Base-by-base conservation (phyloP, 2,888 invertebrate genomes). In the Tiliacea aurago region DNA sequence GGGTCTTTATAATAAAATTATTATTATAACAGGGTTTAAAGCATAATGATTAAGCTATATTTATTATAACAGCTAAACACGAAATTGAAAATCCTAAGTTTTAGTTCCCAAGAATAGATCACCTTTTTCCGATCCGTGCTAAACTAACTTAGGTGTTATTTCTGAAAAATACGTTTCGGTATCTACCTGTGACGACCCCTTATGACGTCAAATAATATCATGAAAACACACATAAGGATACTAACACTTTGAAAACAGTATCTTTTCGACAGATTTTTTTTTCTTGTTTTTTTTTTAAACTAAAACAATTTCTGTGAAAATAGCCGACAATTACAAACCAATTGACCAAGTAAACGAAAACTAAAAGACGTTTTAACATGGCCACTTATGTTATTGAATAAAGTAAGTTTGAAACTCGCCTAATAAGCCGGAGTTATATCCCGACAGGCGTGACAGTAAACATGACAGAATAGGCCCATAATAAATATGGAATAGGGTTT, bases 401-500 rank as follows among this genome's bases (percentile, higher is more conserved):
- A 90, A 83, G 77, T 75, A 84, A 88, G 85, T 89, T 89, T 83
- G 80, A 87, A 89, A 88, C 85, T 89, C 84, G 78, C 85, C 86
- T 90, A 89, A 90, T 91, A 90, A 89, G 87, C 84, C 85, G 78
- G 81, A 89, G 87, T 86, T 90, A 86, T 90, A 88, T 86, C 88
- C 88, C 88, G 91, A 90, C 92, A 92, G 90, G 90, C 90, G 88
- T 92, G 92, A 94, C 94, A 94, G 94, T 94, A 94, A 95, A 95
- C 94, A 94, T 94, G 92, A 95, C 94, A 93, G 95, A 95, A 95
- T 94, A 93, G 95, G 93, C 90, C 94, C 94, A 94, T 95, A 94
- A 95, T 96, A 95, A 95, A 96, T 95, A 95, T 95, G 96, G 95
- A 95, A 95, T 95, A 95, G 95, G 95, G 95, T 94, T 95, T 93